Evolutionary conservation across 2,888 invertebrate genomes (phyloP), one percentile per base, ranked within the genome.

Genomic region (Dicranocentrus wangi): DNA sequence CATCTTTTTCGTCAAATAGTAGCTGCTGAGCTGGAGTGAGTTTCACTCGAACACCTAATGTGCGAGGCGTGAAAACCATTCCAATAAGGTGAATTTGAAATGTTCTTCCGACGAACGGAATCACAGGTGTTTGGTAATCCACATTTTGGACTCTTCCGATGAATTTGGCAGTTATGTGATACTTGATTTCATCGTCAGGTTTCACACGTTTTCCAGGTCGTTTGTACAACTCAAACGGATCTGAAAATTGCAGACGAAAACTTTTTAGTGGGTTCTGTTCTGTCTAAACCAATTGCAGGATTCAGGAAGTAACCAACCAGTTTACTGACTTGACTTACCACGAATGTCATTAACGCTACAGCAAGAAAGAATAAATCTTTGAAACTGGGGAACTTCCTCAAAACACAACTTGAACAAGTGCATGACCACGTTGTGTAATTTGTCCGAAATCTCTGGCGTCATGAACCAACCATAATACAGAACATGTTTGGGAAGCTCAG

Each of bases 21-120:
- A 82, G 65, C 25, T 87, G 83, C 55, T 87, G 86, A 5, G 86
- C 83, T 3, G 86, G 80, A 19, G 82, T 84, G 3, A 89, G 86
- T 71, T 87, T 86, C 2, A 89, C 87, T 68, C 88, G 83, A 28
- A 88, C 88, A 43, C 88, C 87, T 19, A 88, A 85, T 8, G 89
- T 88, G 13, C 72, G 66, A 13, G 63, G 55, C 5, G 84, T 83
- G 28, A 84, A 83, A 17, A 81, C 81, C 8, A 83, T 25, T 5
- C 81, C 81, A n/a, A 75, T 63, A 0, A 83, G 27, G 28, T 75
- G 78, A 21, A 83, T 65, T 13, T 39, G 25, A 63, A 83, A 83
- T 1, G 7, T 23, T 63, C 78, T 81, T 3, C 27, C 28, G 1
- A 65, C 28, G 27, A 75, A 83, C 0, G 60, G 65, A 1, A 58